A percentile compares a stretch with the other conserved stretches of the same genome.
Evolutionary conservation across 2,888 invertebrate genomes (phyloP).

Genomic region (Drosophila austrosaltans): DNA sequence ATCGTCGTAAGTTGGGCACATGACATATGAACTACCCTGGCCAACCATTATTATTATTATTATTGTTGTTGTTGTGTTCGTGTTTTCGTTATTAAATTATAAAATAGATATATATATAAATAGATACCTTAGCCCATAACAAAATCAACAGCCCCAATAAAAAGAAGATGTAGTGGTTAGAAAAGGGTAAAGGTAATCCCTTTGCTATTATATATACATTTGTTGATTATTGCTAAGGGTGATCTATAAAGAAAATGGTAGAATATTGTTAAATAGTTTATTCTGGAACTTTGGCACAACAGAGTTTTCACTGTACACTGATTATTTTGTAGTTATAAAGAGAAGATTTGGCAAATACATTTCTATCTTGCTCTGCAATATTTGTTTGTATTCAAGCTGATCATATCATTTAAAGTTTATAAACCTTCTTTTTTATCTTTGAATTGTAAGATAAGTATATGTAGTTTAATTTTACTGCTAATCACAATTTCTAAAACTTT

Average conservation of each 20-base stretch:
- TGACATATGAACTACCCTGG: conserved; percentile 69
- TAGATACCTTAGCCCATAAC: conserved; percentile 41
- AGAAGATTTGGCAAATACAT: too few species aligned
- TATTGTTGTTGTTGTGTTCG: conserved; percentile 48
- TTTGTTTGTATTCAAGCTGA: too few species aligned
- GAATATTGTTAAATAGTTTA: conserved; percentile 23
- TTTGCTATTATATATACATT: conserved; percentile 20
- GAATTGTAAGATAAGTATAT: not conserved
- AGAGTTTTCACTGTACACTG: too few species aligned
- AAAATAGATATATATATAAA: conserved; percentile 24
- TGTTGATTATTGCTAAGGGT: conserved; percentile 72
- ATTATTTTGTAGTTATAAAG: too few species aligned
- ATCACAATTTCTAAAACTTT: not conserved
- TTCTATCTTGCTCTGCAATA: too few species aligned
- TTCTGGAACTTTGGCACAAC: not conserved
- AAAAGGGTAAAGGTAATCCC: conserved; percentile 4
- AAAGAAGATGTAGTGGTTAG: not conserved
- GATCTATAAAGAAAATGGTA: conserved; percentile 39
- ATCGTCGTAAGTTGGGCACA: conserved; percentile 72
- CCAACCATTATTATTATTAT: conserved; percentile 31
- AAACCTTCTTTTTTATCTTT: not conserved
- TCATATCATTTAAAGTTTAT: too few species aligned
- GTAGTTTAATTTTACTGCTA: not conserved
- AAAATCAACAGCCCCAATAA: conserved; percentile 39
- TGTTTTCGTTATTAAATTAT: conserved; percentile 68